These are phyloP conservation scores for Callyntrura sp. DNA, from an alignment of 2,888 invertebrate species.

Conservation along the genomic window DNA sequence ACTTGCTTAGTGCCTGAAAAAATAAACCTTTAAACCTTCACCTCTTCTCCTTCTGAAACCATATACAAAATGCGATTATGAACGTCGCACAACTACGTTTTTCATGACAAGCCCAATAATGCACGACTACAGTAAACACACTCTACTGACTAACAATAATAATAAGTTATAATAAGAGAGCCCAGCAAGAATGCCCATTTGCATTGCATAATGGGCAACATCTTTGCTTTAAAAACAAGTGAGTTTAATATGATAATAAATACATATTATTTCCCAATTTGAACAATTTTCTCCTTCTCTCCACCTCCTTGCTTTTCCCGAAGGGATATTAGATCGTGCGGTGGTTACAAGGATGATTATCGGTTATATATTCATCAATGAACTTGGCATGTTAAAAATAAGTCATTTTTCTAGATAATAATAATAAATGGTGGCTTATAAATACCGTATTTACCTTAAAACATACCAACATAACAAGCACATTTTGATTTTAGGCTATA, in stretches of 20 bases:
- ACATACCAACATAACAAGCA: neutral
- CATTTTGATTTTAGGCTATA: neutral
- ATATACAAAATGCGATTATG: neutral
- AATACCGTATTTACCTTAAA: constrained; percentile 17
- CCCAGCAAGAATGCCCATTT: neutral
- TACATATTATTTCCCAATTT: constrained; percentile 63
- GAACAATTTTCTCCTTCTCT: constrained; percentile 16
- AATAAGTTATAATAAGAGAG: constrained; percentile 37
- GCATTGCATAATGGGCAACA: constrained; percentile 1
- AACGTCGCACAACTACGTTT: neutral
- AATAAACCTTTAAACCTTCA: neutral
- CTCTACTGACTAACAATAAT: constrained; percentile 52
- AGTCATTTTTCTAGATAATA: constrained; percentile 4
- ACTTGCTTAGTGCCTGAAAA: neutral
- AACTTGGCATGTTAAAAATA: neutral
- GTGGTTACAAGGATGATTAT: constrained; percentile 44
- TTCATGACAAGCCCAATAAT: constrained; percentile 58
- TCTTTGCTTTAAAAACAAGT: neutral
- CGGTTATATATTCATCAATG: constrained; percentile 31
- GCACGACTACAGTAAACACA: constrained; percentile 70
- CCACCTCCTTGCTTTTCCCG: constrained; percentile 47
- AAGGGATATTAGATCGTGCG: constrained; percentile 20
- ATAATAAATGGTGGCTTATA: constrained; percentile 6
- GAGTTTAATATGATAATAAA: constrained; percentile 51
- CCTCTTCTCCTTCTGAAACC: neutral